phyloP scores from a whole-genome alignment of 1,140 invertebrate genomes.

The Brachionus calyciflorus region DNA sequence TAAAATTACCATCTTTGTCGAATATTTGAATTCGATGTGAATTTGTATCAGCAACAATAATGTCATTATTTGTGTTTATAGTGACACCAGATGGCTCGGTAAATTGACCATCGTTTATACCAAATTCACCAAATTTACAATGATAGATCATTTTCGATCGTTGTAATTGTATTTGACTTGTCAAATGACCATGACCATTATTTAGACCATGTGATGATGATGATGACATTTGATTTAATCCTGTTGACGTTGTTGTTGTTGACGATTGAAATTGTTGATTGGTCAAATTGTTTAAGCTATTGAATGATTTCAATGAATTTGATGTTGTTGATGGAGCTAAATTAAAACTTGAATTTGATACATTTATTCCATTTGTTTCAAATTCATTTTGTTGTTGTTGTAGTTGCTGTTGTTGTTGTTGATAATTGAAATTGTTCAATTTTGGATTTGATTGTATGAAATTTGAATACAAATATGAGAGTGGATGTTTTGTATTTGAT shows the following conservation, averaged over 20 bases:
- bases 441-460: constrained; percentile 32
- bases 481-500: constrained; percentile 33
- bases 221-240: no score
- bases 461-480: constrained; percentile 19
- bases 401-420: no score
- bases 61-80: constrained; percentile 97
- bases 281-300: background rate
- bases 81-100: constrained; percentile 98
- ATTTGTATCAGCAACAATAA: constrained; percentile 98
- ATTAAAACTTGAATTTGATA: no score
- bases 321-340: background rate
- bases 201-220: no score
- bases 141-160: constrained; percentile 99
- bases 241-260: background rate
- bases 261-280: background rate
- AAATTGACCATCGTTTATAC: constrained; percentile 84
- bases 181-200: background rate
- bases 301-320: background rate
- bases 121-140: constrained; percentile 99
- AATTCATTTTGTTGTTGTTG: background rate
- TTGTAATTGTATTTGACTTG: constrained; percentile 62
- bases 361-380: background rate
- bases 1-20: constrained; percentile 83
- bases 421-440: constrained; percentile 23
- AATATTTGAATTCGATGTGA: constrained; percentile 97